Percentiles rank a stretch among this genome's conserved stretches.
phyloP scores from a whole-genome alignment of 1,140 invertebrate species.

The Archegozetes longisetosus region DNA sequence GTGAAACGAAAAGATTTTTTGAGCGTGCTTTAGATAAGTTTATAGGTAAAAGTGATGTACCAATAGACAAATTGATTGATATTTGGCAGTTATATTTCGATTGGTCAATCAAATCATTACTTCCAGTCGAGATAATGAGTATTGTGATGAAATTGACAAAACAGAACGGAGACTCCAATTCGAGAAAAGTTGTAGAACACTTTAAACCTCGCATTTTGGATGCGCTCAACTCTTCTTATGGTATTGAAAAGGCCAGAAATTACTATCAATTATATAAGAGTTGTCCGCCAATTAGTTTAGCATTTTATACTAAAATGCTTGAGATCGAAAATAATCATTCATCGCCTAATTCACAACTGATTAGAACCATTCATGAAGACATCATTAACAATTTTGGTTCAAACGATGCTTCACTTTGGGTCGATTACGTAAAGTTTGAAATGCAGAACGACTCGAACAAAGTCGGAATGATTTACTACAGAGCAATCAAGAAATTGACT shows the following conservation, averaged over 20 bases:
- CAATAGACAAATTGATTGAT: background rate
- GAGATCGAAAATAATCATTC: conserved; percentile 3
- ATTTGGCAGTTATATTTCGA: conserved; percentile 13
- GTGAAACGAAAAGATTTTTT: background rate
- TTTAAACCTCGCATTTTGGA: conserved; percentile 11
- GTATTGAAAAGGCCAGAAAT: background rate
- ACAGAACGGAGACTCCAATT: background rate
- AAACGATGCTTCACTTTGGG: conserved; percentile 8
- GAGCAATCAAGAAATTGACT: conserved; percentile 1
- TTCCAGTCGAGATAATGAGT: background rate
- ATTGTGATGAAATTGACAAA: background rate
- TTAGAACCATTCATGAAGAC: conserved; percentile 2
- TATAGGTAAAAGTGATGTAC: background rate
- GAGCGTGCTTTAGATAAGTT: background rate
- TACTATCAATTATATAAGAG: conserved; percentile 16
- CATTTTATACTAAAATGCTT: conserved; percentile 12
- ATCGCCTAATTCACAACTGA: background rate
- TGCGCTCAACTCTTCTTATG: conserved; percentile 3
- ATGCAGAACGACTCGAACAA: background rate
- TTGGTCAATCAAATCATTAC: conserved; percentile 7
- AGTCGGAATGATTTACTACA: background rate
- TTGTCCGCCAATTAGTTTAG: background rate
- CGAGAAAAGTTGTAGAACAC: background rate
- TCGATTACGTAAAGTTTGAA: conserved; percentile 10
- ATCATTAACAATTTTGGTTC: conserved; percentile 6